Evolutionary conservation across 2,113 vertebrate genomes (phyloP), one percentile per base, ranked within the genome.

Genomic region (Numida meleagris): DNA sequence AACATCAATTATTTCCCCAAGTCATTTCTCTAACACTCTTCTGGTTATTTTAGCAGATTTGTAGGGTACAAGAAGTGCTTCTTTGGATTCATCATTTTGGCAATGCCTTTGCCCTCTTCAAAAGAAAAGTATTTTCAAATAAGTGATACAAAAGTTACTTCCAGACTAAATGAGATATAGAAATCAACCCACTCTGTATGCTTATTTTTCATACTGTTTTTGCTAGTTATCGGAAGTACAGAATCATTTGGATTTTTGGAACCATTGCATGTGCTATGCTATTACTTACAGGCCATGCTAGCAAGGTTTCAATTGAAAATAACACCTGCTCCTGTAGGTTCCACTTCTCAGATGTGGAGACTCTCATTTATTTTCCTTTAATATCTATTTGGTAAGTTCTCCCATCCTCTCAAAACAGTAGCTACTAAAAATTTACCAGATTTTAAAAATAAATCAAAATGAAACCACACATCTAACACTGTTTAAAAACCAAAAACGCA

Each of bases 391-490:
- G 43, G 81, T 71, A 88, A 93, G 77, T 65, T 92, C 57, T 88
- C 48, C 67, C 76, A 58, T 19, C 58, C 53, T 89, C 55, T 93
- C 66, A 67, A 53, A 71, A 91, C 63, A 86, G 89, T 95, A 86
- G 79, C 81, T 76, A 95, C 85, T 92, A 90, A 97, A 91, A 50
- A 70, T 77, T 72, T 58, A 94, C 86, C 43, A 76, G 84, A 86
- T 73, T 89, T 92, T 93, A 62, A 95, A 67, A 97, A 97, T 93
- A 89, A 72, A 88, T 48, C 92, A 95, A 95, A 93, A 87, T 79
- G 85, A 97, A 97, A 97, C 40, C 61, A 96, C 93, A 95, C 80
- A 94, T 95, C 92, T 96, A 96, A 96, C 97, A 98, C 95, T 80
- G 95, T 92, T 93, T 93, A 97, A 97, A 98, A 97, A 95, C 75